phyloP scores from a whole-genome alignment of 2,888 invertebrate genomes.

The Brachypalpus laphriformis region DNA sequence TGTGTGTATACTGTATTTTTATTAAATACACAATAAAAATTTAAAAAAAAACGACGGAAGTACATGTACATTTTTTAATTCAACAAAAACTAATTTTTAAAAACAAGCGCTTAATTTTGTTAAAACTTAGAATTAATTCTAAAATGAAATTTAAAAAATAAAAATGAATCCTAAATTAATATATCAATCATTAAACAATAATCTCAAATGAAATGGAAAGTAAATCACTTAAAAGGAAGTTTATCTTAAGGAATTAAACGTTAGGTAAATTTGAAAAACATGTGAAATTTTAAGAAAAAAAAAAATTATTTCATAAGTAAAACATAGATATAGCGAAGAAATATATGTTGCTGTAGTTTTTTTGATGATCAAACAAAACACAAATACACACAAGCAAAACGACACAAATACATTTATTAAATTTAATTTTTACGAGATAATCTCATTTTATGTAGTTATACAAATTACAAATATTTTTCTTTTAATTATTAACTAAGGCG shows the following conservation, averaged over 20 bases:
- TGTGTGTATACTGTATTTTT: slow-evolving; percentile 62
- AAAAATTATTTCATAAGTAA: slow-evolving; percentile 53
- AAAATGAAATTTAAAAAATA: slow-evolving; percentile 55
- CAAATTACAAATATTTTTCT: neutral
- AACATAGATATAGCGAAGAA: slow-evolving; percentile 40
- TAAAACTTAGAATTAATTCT: slow-evolving; percentile 59
- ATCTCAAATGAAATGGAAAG: slow-evolving; percentile 53
- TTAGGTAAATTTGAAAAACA: slow-evolving; percentile 61
- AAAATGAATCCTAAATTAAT: slow-evolving; percentile 65
- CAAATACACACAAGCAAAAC: slow-evolving; percentile 60
- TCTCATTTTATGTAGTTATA: slow-evolving; percentile 33
- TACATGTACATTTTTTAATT: slow-evolving; percentile 72
- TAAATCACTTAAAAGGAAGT: slow-evolving; percentile 49
- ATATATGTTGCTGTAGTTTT: slow-evolving; percentile 63
- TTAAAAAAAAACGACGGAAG: slow-evolving; percentile 20
- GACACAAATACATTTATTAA: slow-evolving; percentile 56
- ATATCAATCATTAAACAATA: slow-evolving; percentile 70
- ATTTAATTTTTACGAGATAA: slow-evolving; percentile 18
- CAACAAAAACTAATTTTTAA: slow-evolving; percentile 53
- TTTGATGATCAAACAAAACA: slow-evolving; percentile 52
- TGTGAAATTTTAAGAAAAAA: slow-evolving; percentile 50
- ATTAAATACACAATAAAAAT: slow-evolving; percentile 52
- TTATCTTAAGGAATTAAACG: slow-evolving; percentile 53
- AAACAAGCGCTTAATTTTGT: slow-evolving; percentile 73
- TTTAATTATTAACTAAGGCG: slow-evolving; percentile 4